phyloP scores from a whole-genome alignment of 2,113 vertebrate genomes.

The Anthoscopus minutus region DNA sequence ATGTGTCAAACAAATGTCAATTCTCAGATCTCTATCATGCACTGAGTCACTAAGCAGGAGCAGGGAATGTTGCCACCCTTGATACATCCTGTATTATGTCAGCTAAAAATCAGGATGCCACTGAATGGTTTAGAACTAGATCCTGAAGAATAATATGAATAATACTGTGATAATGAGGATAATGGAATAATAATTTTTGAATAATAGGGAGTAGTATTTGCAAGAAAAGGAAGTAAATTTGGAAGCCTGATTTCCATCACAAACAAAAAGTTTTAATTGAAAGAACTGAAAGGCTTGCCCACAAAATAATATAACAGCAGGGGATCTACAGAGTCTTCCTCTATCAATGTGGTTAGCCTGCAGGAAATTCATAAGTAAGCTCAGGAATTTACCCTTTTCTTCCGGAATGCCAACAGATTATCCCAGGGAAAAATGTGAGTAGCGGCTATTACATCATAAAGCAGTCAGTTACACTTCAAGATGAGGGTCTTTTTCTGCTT shows the following conservation, averaged over 20 bases:
- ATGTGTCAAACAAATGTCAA: background rate
- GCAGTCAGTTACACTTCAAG: background rate
- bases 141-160: background rate
- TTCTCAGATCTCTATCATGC: background rate
- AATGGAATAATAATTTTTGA: background rate
- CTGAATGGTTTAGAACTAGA: background rate
- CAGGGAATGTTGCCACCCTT: background rate
- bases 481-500: background rate
- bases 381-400: background rate
- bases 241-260: background rate
- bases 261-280: background rate
- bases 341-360: background rate
- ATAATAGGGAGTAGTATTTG: background rate
- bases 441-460: background rate
- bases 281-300: background rate
- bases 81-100: background rate
- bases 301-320: background rate
- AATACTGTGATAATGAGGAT: background rate
- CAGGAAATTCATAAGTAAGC: background rate
- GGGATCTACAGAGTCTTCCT: background rate
- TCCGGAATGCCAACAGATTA: background rate
- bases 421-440: background rate
- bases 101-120: background rate
- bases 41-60: background rate
- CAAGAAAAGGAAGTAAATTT: background rate